Evolutionary conservation across 37 sponge, comb jelly and placozoan genomes (phyloP).

Genomic region (Tethya wilhelma): DNA sequence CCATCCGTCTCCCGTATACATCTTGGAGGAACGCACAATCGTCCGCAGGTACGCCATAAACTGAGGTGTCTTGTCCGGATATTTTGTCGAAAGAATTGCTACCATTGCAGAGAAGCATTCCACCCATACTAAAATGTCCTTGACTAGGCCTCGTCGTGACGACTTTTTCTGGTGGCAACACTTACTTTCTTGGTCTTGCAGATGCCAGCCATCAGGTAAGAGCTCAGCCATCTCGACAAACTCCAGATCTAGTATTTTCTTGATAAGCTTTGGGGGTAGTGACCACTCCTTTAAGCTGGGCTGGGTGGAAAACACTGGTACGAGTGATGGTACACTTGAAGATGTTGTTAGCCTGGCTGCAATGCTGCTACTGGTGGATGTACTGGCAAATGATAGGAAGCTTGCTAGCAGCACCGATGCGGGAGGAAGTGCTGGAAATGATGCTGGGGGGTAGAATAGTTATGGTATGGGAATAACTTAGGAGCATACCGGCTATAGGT

Average conservation of each 20-base stretch:
- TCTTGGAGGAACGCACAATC: background rate
- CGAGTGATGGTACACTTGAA: too few species aligned
- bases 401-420: too few species aligned
- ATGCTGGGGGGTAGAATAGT: too few species aligned
- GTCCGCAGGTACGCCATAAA: constrained; percentile 19
- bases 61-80: constrained; percentile 7
- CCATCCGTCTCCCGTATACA: constrained; percentile 3
- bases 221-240: constrained; percentile 35
- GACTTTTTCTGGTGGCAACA: background rate
- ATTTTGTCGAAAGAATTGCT: constrained; percentile 18
- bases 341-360: too few species aligned
- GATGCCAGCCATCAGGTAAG: constrained; percentile 31
- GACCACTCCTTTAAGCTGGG: too few species aligned
- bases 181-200: constrained; percentile 7
- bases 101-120: constrained; percentile 33
- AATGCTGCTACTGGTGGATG: too few species aligned
- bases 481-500: too few species aligned
- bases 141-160: constrained; percentile 3
- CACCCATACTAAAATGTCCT: constrained; percentile 35
- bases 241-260: constrained; percentile 25
- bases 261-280: too few species aligned
- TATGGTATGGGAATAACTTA: too few species aligned
- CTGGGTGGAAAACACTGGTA: too few species aligned
- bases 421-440: too few species aligned
- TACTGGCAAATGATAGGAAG: too few species aligned